phyloP scores from a whole-genome alignment of 2,113 vertebrate genomes.

The Glareola pratincola region DNA sequence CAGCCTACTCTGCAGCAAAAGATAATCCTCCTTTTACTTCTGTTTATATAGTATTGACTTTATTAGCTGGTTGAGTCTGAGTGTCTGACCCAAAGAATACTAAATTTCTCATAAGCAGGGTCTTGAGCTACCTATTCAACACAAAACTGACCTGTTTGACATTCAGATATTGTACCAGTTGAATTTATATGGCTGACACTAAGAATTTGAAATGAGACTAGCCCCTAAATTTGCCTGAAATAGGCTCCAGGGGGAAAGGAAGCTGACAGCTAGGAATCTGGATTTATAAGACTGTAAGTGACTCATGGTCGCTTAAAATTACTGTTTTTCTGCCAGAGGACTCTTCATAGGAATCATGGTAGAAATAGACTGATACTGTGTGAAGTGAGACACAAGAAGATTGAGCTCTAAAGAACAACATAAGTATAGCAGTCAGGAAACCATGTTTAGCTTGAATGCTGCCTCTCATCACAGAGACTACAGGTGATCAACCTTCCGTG shows the following conservation, averaged over 20 bases:
- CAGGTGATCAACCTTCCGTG: background rate
- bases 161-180: background rate
- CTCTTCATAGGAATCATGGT: background rate
- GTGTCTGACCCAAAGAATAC: background rate
- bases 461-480: background rate
- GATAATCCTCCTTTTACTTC: background rate
- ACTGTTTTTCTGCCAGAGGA: background rate
- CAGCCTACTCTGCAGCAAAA: background rate
- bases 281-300: background rate
- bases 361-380: background rate
- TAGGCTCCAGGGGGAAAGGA: background rate
- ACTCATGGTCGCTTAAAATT: background rate
- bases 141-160: background rate
- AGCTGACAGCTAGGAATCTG: background rate
- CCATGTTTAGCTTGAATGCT: background rate
- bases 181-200: background rate
- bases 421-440: background rate
- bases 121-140: background rate
- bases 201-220: background rate
- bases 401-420: background rate
- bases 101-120: background rate
- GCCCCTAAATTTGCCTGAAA: background rate
- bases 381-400: background rate
- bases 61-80: background rate
- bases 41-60: background rate